Evolutionary conservation across 2,113 vertebrate species (phyloP).

Genomic region (Callocephalon fimbriatum): DNA sequence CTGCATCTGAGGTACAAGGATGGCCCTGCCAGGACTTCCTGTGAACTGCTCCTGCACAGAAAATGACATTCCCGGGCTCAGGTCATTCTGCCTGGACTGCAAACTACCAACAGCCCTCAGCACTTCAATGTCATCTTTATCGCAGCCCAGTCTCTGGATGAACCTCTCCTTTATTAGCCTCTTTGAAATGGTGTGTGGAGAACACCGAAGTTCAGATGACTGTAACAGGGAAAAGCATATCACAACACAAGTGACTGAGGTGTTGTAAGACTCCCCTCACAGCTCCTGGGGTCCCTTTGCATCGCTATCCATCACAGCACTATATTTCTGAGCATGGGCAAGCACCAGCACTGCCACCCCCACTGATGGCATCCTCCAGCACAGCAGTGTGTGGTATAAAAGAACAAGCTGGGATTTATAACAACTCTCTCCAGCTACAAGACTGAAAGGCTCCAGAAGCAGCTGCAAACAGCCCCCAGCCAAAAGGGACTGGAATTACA

Average conservation of each 20-base stretch:
- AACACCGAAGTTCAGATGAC: not conserved
- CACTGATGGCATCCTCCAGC: not conserved
- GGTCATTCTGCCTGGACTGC: not conserved
- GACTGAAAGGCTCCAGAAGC: slow-evolving; percentile 15
- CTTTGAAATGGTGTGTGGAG: not conserved
- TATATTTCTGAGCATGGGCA: not conserved
- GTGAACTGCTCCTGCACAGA: not conserved
- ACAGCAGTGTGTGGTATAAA: not conserved
- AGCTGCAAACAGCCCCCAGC: not conserved
- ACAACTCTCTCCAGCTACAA: not conserved
- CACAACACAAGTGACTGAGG: not conserved
- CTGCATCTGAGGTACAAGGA: not conserved
- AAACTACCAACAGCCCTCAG: not conserved
- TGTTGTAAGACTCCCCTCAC: not conserved
- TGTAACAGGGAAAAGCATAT: not conserved
- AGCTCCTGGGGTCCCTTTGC: not conserved
- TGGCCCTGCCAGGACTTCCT: not conserved
- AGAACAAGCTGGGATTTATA: not conserved
- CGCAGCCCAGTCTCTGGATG: not conserved
- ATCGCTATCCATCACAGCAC: not conserved
- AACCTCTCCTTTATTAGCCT: not conserved
- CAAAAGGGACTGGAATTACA: not conserved
- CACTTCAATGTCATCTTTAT: not conserved
- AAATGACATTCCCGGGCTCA: not conserved
- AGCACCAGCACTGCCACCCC: not conserved